phyloP scores from a whole-genome alignment of 2,113 vertebrate genomes.

The Apodemus speciosus region DNA sequence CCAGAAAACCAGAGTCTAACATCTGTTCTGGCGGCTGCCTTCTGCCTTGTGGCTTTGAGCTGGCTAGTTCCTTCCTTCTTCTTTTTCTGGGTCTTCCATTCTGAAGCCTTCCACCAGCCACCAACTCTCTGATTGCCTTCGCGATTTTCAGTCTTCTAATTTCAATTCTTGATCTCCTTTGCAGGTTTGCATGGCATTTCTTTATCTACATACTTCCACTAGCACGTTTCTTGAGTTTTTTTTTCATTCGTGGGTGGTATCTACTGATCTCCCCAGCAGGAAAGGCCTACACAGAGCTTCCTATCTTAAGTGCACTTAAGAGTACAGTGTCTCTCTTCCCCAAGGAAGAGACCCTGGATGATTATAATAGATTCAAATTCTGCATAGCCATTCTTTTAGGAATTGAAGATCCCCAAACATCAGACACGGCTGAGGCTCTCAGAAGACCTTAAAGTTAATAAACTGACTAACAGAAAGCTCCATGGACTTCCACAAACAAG shows the following conservation, averaged over 20 bases:
- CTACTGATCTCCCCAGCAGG: too few relatives aligned
- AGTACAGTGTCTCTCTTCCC: neutral
- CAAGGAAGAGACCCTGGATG: neutral
- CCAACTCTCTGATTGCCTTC: neutral
- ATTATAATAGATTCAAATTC: fast-evolving
- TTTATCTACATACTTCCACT: neutral
- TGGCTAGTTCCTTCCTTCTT: neutral
- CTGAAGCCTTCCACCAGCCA: neutral
- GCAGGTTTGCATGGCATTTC: neutral
- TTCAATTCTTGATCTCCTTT: neutral
- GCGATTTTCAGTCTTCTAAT: neutral
- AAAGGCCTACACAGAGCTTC: neutral
- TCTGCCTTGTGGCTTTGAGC: neutral
- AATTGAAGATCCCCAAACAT: neutral
- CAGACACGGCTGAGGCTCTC: neutral
- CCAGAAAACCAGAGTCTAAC: fast-evolving
- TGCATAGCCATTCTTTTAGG: neutral
- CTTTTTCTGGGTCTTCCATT: neutral
- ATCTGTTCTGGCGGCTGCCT: neutral
- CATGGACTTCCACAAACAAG: neutral
- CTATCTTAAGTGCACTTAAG: neutral
- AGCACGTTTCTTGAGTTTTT: neutral
- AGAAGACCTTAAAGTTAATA: neutral
- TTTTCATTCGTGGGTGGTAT: neutral
- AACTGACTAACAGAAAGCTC: neutral